Percentiles rank a stretch among this genome's conserved stretches.
Evolutionary conservation across 2,888 invertebrate species (phyloP).

Genomic region (Parapristionchus giblindavisi): DNA sequence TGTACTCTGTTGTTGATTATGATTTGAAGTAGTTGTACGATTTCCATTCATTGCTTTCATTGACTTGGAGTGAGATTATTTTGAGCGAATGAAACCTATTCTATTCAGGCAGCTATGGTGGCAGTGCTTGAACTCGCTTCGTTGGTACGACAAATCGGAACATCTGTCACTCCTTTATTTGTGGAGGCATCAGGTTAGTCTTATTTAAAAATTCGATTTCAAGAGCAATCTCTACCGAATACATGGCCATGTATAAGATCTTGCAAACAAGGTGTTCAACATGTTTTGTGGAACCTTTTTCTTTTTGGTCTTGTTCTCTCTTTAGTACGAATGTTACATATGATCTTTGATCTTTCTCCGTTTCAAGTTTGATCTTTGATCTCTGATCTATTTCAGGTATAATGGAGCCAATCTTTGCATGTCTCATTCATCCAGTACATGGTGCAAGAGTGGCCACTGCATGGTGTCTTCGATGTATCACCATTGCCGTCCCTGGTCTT

Average conservation of each 20-base stretch:
- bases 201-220: background rate
- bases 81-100: constrained; percentile 23
- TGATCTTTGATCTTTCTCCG: too few species aligned
- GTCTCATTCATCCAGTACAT: constrained; percentile 90
- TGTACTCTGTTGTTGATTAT: too few species aligned
- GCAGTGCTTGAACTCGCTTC: constrained; percentile 92
- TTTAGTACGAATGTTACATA: too few species aligned
- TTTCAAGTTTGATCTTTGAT: too few species aligned
- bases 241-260: too few species aligned
- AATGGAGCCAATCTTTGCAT: constrained; percentile 82
- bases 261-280: too few species aligned
- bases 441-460: constrained; percentile 92
- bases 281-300: too few species aligned
- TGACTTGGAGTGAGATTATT: constrained; percentile 77
- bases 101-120: constrained; percentile 73
- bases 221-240: too few species aligned
- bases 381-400: constrained; percentile 75
- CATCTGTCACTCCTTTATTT: constrained; percentile 88
- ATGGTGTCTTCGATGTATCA: constrained; percentile 75
- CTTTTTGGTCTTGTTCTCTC: too few species aligned
- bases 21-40: too few species aligned
- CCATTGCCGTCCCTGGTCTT: constrained; percentile 91
- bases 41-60: constrained; percentile 74
- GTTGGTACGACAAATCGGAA: constrained; percentile 88
- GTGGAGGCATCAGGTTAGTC: constrained; percentile 80